These are phyloP conservation scores for Dryococelus australis DNA, from an alignment of 2,888 invertebrate genomes.

Conservation along the genomic window DNA sequence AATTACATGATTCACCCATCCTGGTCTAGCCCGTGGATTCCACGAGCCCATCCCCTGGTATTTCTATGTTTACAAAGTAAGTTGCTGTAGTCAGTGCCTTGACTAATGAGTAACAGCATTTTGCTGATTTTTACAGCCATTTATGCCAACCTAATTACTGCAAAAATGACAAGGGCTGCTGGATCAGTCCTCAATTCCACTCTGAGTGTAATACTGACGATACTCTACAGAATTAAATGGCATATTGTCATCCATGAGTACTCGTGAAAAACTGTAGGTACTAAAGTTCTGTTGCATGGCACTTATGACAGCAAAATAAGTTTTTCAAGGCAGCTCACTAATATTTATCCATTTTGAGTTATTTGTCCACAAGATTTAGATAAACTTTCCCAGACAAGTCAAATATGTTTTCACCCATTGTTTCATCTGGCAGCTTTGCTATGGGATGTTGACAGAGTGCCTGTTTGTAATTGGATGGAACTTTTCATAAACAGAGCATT, in stretches of 20 bases:
- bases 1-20: too few species aligned
- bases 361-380: neutral
- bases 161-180: neutral
- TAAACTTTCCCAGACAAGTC: neutral
- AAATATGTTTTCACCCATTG: neutral
- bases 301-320: too few species aligned
- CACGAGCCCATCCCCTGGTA: too few species aligned
- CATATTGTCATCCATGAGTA: neutral
- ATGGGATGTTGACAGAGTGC: neutral
- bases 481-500: neutral
- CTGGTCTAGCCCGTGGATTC: too few species aligned
- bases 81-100: neutral
- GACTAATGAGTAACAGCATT: neutral
- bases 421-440: neutral
- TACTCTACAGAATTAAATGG: too few species aligned
- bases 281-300: too few species aligned
- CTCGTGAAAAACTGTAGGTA: neutral
- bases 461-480: neutral
- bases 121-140: neutral
- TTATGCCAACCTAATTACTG: neutral
- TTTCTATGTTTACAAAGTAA: neutral
- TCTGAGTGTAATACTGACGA: neutral
- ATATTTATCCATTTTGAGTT: neutral
- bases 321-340: neutral
- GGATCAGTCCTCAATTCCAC: neutral